These are phyloP conservation scores for Cichlasoma orientale DNA, from an alignment of 2,797 vertebrate species.

Conservation along the genomic window DNA sequence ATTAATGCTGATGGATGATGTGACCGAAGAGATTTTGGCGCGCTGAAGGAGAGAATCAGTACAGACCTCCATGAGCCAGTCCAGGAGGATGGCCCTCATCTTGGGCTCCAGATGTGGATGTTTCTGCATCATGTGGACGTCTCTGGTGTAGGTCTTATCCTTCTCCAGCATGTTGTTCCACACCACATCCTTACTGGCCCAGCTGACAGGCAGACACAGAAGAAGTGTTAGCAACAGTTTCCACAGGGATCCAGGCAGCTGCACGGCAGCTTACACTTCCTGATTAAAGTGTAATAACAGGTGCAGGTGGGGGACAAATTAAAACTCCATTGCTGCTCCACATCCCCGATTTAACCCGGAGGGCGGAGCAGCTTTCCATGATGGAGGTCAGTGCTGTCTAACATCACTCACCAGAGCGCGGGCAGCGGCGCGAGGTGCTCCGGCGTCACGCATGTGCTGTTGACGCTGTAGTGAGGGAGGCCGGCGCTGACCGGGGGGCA, in stretches of 20 bases:
- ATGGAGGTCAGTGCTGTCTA: background rate
- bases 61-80: slow-evolving; percentile 98
- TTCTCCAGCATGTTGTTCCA: slow-evolving; percentile 95
- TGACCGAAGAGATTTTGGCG: background rate
- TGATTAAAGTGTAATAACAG: background rate
- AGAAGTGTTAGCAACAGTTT: too few species aligned
- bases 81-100: slow-evolving; percentile 94
- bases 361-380: background rate
- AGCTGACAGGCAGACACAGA: slow-evolving; percentile 76
- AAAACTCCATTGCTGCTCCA: background rate
- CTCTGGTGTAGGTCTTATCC: slow-evolving; percentile 86
- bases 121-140: slow-evolving; percentile 87
- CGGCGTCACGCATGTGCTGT: slow-evolving; percentile 76
- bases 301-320: background rate
- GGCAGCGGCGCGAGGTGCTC: slow-evolving; percentile 89
- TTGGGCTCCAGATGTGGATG: slow-evolving; percentile 94
- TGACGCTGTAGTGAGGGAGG: slow-evolving; percentile 74
- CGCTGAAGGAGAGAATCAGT: background rate
- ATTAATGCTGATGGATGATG: too few species aligned
- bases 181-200: slow-evolving; percentile 93
- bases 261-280: too few species aligned
- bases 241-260: too few species aligned
- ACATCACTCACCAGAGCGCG: slow-evolving; percentile 80
- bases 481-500: slow-evolving; percentile 65
- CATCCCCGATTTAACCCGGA: rapidly evolving